phyloP scores from a whole-genome alignment of 2,113 vertebrate genomes.

The Oceanites oceanicus region DNA sequence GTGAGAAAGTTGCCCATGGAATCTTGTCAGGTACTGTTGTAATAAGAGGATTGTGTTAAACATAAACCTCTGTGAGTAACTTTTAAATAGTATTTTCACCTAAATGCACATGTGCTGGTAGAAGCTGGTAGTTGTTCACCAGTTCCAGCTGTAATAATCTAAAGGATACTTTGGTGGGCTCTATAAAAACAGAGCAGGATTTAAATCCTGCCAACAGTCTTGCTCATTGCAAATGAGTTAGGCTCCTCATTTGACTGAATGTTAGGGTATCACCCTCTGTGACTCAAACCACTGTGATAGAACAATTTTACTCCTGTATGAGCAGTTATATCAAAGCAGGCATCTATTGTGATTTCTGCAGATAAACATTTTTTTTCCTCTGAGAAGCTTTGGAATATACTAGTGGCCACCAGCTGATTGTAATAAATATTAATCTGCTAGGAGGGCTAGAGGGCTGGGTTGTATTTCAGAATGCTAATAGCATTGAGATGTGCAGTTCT shows the following conservation, averaged over 20 bases:
- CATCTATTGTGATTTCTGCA: neutral
- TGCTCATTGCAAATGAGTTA: neutral
- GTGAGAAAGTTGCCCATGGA: conserved; percentile 92
- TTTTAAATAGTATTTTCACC: neutral
- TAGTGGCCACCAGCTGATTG: neutral
- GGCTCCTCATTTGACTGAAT: neutral
- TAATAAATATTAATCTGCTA: neutral
- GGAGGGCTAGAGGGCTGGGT: neutral
- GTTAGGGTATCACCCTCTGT: neutral
- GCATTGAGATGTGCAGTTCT: neutral
- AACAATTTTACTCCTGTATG: neutral
- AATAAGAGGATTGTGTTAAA: neutral
- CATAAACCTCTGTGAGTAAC: neutral
- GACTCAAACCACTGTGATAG: neutral
- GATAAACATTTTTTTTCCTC: neutral
- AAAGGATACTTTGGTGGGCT: neutral
- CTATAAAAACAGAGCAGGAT: neutral
- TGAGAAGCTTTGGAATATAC: neutral
- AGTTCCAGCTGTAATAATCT: neutral
- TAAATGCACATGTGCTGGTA: neutral
- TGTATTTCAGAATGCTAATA: neutral
- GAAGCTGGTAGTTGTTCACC: neutral
- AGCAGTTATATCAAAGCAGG: neutral
- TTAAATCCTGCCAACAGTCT: neutral
- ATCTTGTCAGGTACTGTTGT: conserved; percentile 87